A percentile compares a stretch with the other conserved stretches of the same genome.
Evolutionary conservation across 92 coral and sea anemone species (phyloP).

Genomic region (Palythoa caribaeorum): DNA sequence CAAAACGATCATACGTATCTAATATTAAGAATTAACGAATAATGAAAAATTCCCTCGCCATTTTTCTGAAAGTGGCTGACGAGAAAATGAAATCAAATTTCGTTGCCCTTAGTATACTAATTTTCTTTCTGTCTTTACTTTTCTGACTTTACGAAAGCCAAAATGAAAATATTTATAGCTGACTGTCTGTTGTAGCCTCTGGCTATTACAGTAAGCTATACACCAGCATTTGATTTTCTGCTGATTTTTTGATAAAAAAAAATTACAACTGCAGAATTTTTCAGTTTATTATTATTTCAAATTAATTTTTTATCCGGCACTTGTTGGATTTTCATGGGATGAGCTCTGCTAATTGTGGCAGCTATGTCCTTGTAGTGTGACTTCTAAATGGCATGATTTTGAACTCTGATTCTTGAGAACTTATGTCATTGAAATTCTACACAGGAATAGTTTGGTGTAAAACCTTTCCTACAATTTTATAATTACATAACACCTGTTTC

Average conservation of each 20-base stretch:
- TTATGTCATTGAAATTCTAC: slow-evolving; percentile 6
- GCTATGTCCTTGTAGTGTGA: slow-evolving; percentile 23
- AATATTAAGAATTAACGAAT: slow-evolving; percentile 25
- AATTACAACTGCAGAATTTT: not conserved
- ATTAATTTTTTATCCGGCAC: too few species aligned
- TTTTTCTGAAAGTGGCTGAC: not conserved
- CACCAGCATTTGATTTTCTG: not conserved
- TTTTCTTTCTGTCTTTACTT: not conserved
- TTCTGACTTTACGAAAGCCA: slow-evolving; percentile 14
- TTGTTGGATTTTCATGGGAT: slow-evolving; percentile 6
- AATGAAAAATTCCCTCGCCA: too few species aligned
- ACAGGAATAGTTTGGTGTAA: slow-evolving; percentile 7
- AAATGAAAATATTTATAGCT: not conserved
- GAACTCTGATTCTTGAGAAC: slow-evolving; percentile 5
- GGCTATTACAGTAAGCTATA: not conserved
- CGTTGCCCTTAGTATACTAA: slow-evolving; percentile 18
- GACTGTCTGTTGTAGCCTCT: slow-evolving; percentile 6
- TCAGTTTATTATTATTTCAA: too few species aligned
- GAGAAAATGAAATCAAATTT: slow-evolving; percentile 28
- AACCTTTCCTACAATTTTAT: not conserved
- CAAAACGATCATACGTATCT: too few species aligned
- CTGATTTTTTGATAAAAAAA: slow-evolving; percentile 1
- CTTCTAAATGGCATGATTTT: slow-evolving; percentile 6
- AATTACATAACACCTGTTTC: not conserved
- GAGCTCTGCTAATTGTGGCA: slow-evolving; percentile 5